Evolutionary conservation across 2,113 vertebrate species (phyloP).

Genomic region (Telmatochromis sp.): DNA sequence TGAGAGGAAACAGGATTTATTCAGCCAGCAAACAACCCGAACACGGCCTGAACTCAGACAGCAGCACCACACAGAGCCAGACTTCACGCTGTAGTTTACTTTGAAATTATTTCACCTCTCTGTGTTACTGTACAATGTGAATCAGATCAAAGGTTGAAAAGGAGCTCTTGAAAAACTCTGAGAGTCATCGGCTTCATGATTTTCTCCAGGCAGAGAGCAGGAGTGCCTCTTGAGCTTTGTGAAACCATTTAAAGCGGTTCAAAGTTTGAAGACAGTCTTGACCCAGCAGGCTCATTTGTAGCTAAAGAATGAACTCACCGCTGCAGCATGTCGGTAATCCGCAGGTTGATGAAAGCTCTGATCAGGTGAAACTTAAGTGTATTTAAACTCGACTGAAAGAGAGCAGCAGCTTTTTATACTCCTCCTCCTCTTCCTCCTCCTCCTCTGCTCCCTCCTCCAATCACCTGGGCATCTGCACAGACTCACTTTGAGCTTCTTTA

Average conservation of each 20-base stretch:
- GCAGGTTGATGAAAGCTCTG: neutral
- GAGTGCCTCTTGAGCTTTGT: neutral
- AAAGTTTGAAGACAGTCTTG: neutral
- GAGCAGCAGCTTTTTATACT: constrained; percentile 24
- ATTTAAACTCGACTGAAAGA: neutral
- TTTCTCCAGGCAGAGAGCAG: neutral
- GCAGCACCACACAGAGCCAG: neutral
- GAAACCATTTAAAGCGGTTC: neutral
- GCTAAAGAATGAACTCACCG: constrained; percentile 17
- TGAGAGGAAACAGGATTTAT: neutral
- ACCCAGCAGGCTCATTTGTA: neutral
- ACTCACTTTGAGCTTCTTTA: neutral
- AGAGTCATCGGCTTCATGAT: neutral
- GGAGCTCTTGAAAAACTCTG: neutral
- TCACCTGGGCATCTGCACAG: neutral
- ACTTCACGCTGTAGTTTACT: neutral
- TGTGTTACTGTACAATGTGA: neutral
- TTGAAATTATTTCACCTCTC: neutral
- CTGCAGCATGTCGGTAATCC: constrained; percentile 17
- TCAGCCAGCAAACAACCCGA: neutral
- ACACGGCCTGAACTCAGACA: neutral
- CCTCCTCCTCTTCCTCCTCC: neutral
- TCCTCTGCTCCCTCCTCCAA: neutral
- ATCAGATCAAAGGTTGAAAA: neutral
- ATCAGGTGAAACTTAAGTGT: neutral